Evolutionary conservation across 2,113 vertebrate species (phyloP).

Genomic region (Miniopterus natalensis): DNA sequence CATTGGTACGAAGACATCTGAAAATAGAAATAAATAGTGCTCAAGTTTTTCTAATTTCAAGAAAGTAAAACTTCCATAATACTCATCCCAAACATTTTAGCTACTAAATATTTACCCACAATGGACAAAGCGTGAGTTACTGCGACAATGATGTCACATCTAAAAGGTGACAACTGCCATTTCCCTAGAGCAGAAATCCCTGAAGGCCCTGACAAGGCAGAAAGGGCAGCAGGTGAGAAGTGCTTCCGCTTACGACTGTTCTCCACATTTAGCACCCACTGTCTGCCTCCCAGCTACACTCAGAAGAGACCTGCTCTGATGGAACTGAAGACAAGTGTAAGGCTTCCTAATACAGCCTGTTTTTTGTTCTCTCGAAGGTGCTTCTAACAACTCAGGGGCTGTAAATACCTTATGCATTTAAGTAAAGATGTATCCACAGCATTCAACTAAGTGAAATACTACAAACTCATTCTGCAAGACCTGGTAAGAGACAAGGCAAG

Average conservation of each 20-base stretch:
- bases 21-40: not conserved
- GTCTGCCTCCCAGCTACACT: accelerated
- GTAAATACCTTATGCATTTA: accelerated
- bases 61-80: not conserved
- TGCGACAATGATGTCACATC: not conserved
- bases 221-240: not conserved
- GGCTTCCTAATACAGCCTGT: accelerated
- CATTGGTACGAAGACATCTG: not conserved
- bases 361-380: accelerated
- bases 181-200: not conserved
- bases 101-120: not conserved
- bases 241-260: accelerated
- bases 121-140: not conserved
- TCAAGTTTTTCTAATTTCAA: slow-evolving; percentile 5
- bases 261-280: accelerated
- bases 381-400: accelerated
- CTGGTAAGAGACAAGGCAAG: not conserved
- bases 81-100: not conserved
- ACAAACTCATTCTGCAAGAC: not conserved
- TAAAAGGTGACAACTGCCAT: not conserved
- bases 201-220: accelerated
- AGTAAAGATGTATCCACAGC: accelerated
- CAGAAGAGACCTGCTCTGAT: accelerated
- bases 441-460: not conserved
- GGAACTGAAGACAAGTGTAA: accelerated